Percentiles rank a stretch among this genome's conserved stretches.
phyloP scores from a whole-genome alignment of 2,888 invertebrate genomes.

The Sericinus montela region DNA sequence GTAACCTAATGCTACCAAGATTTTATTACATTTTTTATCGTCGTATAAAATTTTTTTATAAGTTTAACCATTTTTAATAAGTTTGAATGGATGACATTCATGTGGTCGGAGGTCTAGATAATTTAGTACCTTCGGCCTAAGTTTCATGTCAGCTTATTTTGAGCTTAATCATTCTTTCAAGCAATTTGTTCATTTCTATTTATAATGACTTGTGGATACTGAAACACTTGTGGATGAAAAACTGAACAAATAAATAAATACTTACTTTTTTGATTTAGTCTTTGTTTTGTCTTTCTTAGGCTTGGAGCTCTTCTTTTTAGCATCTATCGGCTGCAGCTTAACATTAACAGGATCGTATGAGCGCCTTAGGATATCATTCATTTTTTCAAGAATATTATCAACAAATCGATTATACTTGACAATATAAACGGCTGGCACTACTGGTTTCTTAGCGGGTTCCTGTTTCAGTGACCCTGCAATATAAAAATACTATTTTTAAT shows the following conservation, averaged over 20 bases:
- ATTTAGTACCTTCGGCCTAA: too few relatives aligned
- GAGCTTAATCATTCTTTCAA: too few relatives aligned
- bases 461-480: slow-evolving; percentile 70
- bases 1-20: too few relatives aligned
- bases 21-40: too few relatives aligned
- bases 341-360: slow-evolving; percentile 93
- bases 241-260: neutral
- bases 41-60: too few relatives aligned
- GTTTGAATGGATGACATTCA: too few relatives aligned
- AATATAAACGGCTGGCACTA: slow-evolving; percentile 85
- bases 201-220: too few relatives aligned
- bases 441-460: slow-evolving; percentile 52
- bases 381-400: slow-evolving; percentile 88
- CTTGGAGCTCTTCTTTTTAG: slow-evolving; percentile 73
- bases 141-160: too few relatives aligned
- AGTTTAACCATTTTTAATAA: too few relatives aligned
- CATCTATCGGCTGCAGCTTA: slow-evolving; percentile 80
- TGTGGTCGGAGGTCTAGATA: too few relatives aligned
- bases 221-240: too few relatives aligned
- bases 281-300: slow-evolving; percentile 68
- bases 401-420: slow-evolving; percentile 92
- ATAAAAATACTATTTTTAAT: neutral
- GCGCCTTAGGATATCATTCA: slow-evolving; percentile 87
- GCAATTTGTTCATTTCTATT: too few relatives aligned
- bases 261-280: slow-evolving; percentile 54